Evolutionary conservation across 2,797 vertebrate species (phyloP), one percentile per base, ranked within the genome.

Genomic region (Sebastes diploproa): DNA sequence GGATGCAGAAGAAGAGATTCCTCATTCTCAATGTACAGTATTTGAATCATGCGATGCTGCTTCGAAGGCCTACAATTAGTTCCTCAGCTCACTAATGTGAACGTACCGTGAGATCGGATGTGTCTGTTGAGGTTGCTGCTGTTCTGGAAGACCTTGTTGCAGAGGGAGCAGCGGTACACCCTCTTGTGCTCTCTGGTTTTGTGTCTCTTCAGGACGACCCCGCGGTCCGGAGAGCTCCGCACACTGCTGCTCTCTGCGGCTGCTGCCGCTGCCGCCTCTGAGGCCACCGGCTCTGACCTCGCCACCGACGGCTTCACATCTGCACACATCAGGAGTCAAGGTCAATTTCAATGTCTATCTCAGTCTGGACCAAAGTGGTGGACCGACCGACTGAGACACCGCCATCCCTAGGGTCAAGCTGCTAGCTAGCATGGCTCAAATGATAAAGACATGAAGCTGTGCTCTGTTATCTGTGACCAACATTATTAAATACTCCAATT

Each of bases 51-150:
- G 10, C 3, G 38, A 60, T 0, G 14, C 16, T 0, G 29, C 29
- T 29, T 42, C 38, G 22, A 9, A 13, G 22, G 55, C 23, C 6
- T 34, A 22, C 7, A 11, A 5, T 0, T 0, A 20, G 4, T 61
- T 16, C 4, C 8, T 27, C 1, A 6, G 20, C 16, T 13, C 29
- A 4, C 10, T 16, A 8, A 50, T 23, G 10, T 36, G 18, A 7
- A 13, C 55, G 0, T 94, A 99, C 98, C 98, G 0, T 99, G 98
- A 2, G 98, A 99, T 32, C 98, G 97, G 92, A 99, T 95, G 89
- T 99, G 98, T 69, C 98, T 92, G 95, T 98, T 99, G 83, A 99
- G 97, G 94, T 99, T 99, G 96, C 98, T 99, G 97, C 98, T 99
- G 96, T 99, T 99, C 95, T 98, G 97, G 95, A 99, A 99, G 93